Conservation (phyloP, 2,113 vertebrate genomes). For the Cololabis saira region DNA sequence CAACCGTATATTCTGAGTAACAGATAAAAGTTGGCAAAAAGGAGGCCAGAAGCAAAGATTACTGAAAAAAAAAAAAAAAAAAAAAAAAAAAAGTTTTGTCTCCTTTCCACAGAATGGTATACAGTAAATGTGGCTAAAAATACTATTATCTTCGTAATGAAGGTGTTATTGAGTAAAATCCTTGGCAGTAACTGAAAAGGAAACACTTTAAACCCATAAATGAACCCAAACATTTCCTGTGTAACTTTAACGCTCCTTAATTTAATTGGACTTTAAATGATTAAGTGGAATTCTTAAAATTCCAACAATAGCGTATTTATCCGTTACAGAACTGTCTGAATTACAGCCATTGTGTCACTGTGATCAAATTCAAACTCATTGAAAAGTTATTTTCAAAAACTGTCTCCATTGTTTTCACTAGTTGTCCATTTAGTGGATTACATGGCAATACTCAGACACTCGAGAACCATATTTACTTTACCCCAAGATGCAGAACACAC, state of each 20-base stretch:
- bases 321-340: slow-evolving; percentile 19
- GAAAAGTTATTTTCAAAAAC: slow-evolving; percentile 36
- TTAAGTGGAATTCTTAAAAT: slow-evolving; percentile 1
- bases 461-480: slow-evolving; percentile 86
- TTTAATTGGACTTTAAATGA: neutral
- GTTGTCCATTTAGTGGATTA: slow-evolving; percentile 65
- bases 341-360: slow-evolving; percentile 30
- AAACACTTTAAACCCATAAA: slow-evolving; percentile 27
- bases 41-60: neutral
- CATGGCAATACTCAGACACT: slow-evolving; percentile 72
- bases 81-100: neutral
- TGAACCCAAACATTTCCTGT: slow-evolving; percentile 11
- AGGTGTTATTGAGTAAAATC: slow-evolving; percentile 39
- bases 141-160: too few species aligned
- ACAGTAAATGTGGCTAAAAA: too few species aligned
- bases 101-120: too few species aligned
- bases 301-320: neutral
- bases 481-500: slow-evolving; percentile 92
- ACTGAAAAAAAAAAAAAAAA: neutral
- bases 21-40: neutral
- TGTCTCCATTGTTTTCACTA: neutral
- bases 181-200: neutral
- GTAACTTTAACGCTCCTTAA: neutral
- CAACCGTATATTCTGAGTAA: slow-evolving; percentile 7
- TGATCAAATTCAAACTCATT: slow-evolving; percentile 31